Evolutionary conservation across 2,888 invertebrate genomes (phyloP).

Genomic region (Drosophila anceps): DNA sequence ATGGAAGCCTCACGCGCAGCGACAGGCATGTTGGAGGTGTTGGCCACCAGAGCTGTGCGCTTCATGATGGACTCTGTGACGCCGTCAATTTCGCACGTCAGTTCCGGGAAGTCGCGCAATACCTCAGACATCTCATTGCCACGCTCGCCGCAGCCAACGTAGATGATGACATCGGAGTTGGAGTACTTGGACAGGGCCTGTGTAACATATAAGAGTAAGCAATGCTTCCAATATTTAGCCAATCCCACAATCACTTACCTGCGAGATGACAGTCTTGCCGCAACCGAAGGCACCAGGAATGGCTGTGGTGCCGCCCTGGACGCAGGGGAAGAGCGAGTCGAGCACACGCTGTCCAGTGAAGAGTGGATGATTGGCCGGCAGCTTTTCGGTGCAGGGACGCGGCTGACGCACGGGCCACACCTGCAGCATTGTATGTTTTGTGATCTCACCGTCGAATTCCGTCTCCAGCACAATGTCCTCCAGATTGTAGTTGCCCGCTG

Average conservation of each 20-base stretch:
- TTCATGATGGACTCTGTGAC: constrained; percentile 99
- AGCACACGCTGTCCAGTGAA: constrained; percentile 99
- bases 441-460: constrained; percentile 98
- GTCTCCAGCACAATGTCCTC: constrained; percentile 97
- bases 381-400: constrained; percentile 97
- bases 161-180: constrained; percentile 99
- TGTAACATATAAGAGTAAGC: background rate
- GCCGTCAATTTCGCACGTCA: constrained; percentile 98
- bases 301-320: constrained; percentile 99
- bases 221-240: too few relatives aligned
- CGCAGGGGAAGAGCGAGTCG: constrained; percentile 99
- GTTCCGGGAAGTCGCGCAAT: constrained; percentile 98
- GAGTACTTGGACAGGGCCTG: constrained; percentile 99
- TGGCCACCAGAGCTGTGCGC: constrained; percentile 99
- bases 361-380: constrained; percentile 98
- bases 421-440: constrained; percentile 97
- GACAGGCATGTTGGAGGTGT: constrained; percentile 99
- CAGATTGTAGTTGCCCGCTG: constrained; percentile 96
- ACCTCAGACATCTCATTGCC: constrained; percentile 99
- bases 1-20: constrained; percentile 99
- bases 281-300: constrained; percentile 99
- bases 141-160: constrained; percentile 99
- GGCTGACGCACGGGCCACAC: constrained; percentile 99
- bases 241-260: constrained; percentile 84
- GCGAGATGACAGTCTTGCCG: constrained; percentile 91